phyloP scores from a whole-genome alignment of 2,888 invertebrate genomes.

The Lathronympha strigana region DNA sequence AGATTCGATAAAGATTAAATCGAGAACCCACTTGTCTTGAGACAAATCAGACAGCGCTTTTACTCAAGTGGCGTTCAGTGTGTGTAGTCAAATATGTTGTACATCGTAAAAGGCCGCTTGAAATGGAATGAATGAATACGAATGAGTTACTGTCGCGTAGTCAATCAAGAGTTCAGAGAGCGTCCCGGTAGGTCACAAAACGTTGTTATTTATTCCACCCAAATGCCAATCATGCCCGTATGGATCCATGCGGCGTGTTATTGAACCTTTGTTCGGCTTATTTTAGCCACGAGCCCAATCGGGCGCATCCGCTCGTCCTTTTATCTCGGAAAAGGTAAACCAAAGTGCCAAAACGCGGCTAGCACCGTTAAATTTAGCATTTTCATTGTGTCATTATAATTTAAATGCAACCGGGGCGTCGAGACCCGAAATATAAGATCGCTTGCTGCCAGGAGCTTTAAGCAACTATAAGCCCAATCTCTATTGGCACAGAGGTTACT shows the following conservation, averaged over 20 bases:
- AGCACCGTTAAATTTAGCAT: slow-evolving; percentile 66
- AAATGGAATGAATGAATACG: slow-evolving; percentile 29
- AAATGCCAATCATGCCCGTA: slow-evolving; percentile 31
- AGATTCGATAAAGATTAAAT: slow-evolving; percentile 28
- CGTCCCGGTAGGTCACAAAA: slow-evolving; percentile 9
- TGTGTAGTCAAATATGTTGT: slow-evolving; percentile 16
- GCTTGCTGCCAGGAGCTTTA: slow-evolving; percentile 53
- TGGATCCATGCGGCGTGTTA: slow-evolving; percentile 22
- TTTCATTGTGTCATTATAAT: slow-evolving; percentile 70
- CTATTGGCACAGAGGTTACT: slow-evolving; percentile 46
- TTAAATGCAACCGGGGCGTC: slow-evolving; percentile 67
- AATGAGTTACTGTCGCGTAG: slow-evolving; percentile 21
- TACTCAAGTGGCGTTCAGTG: slow-evolving; percentile 1
- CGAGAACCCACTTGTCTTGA: slow-evolving; percentile 19
- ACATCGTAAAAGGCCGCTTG: slow-evolving; percentile 23
- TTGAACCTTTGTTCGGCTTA: slow-evolving; percentile 44
- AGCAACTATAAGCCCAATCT: slow-evolving; percentile 45
- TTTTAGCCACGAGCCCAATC: slow-evolving; percentile 50
- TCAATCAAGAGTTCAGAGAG: slow-evolving; percentile 31
- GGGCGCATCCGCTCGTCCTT: slow-evolving; percentile 47
- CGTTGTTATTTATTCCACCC: slow-evolving; percentile 27
- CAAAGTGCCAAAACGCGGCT: slow-evolving; percentile 50
- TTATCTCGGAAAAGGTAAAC: slow-evolving; percentile 52
- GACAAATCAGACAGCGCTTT: background rate
- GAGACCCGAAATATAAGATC: slow-evolving; percentile 62